A percentile compares a stretch with the other conserved stretches of the same genome.
These are phyloP conservation scores for Diorhabda carinulata DNA, from an alignment of 1,140 invertebrate species.

Conservation along the genomic window DNA sequence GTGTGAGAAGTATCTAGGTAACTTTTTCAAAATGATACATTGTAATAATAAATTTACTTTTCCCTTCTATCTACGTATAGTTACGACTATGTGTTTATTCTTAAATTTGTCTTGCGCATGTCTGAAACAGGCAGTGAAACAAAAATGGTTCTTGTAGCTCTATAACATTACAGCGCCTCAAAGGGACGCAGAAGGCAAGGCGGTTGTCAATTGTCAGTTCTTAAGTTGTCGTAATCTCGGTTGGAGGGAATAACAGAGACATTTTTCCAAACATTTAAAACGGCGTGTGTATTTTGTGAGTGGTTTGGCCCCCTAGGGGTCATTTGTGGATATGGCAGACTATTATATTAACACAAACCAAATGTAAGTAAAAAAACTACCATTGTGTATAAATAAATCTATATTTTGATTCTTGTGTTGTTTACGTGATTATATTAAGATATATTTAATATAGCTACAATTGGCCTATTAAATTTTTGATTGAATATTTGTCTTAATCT, in stretches of 20 bases:
- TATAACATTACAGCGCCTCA: background rate
- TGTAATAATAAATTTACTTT: too few relatives aligned
- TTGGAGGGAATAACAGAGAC: conserved; percentile 4
- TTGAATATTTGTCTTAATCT: too few relatives aligned
- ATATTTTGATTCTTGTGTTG: too few relatives aligned
- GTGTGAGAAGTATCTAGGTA: too few relatives aligned
- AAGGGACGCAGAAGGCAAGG: background rate
- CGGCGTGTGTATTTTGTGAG: conserved; percentile 19
- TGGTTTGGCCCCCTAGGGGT: conserved; percentile 20
- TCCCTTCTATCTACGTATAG: too few relatives aligned
- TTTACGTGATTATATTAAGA: too few relatives aligned
- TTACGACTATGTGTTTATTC: too few relatives aligned
- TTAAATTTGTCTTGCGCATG: background rate
- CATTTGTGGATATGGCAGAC: conserved; percentile 17
- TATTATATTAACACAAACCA: conserved; percentile 18
- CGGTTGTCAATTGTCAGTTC: conserved; percentile 11
- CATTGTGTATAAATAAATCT: too few relatives aligned
- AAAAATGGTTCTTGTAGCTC: background rate
- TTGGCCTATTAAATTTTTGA: too few relatives aligned
- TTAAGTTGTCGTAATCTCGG: background rate
- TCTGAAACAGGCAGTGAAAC: background rate
- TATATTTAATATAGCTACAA: too few relatives aligned
- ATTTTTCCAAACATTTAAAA: conserved; percentile 7
- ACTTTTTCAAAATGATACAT: too few relatives aligned
- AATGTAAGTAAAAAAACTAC: conserved; percentile 10